Evolutionary conservation across 2,113 vertebrate species (phyloP).

Genomic region (Sinosuthora webbiana): DNA sequence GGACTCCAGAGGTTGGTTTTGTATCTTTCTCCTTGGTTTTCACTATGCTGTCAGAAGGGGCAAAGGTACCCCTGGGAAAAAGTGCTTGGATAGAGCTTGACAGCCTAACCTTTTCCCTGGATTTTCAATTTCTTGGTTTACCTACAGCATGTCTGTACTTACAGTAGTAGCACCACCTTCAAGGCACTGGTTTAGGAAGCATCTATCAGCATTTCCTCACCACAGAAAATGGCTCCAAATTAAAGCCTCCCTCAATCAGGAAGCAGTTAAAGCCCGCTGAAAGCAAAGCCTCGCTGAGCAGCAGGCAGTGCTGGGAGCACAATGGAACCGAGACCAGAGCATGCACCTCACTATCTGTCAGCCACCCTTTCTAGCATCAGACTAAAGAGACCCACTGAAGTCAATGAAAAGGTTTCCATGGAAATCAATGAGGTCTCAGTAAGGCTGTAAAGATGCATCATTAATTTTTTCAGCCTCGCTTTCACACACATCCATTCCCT

Average conservation of each 20-base stretch:
- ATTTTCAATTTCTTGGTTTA: not conserved
- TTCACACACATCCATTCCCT: slow-evolving; percentile 41
- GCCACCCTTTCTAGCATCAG: not conserved
- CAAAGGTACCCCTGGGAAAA: not conserved
- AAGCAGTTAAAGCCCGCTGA: not conserved
- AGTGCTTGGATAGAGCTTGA: not conserved
- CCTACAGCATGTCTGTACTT: not conserved
- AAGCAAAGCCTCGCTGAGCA: not conserved
- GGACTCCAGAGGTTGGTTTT: not conserved
- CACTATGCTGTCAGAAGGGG: not conserved
- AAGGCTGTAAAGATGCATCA: slow-evolving; percentile 62
- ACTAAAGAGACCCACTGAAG: slow-evolving; percentile 35
- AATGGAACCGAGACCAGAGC: not conserved
- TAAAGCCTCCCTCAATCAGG: slow-evolving; percentile 1
- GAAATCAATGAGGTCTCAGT: slow-evolving; percentile 64
- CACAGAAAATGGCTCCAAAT: slow-evolving; percentile 12
- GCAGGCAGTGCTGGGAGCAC: not conserved
- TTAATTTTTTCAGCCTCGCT: slow-evolving; percentile 62
- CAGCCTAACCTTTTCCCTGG: not conserved
- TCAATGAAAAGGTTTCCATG: slow-evolving; percentile 65
- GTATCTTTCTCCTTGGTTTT: not conserved
- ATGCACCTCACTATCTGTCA: slow-evolving; percentile 30
- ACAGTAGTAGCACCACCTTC: not conserved
- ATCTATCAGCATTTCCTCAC: not conserved
- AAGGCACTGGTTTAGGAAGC: not conserved